Percentiles rank a stretch among this genome's conserved stretches.
Conservation (phyloP, 1,140 invertebrate species). For the Camponotus pennsylvanicus region DNA sequence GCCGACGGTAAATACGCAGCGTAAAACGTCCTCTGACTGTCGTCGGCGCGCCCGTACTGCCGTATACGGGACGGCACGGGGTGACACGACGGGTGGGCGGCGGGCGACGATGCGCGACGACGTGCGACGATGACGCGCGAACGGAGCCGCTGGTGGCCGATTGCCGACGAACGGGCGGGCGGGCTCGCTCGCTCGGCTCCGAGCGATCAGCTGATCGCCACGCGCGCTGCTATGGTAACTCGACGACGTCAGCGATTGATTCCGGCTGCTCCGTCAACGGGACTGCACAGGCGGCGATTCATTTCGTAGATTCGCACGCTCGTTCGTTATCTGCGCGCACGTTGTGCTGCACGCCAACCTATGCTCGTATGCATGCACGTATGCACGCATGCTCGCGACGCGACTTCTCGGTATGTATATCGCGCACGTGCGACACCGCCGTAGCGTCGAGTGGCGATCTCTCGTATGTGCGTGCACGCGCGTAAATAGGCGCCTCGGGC, state of each 20-base stretch:
- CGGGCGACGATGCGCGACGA: slow-evolving; percentile 39
- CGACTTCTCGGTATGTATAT: neutral
- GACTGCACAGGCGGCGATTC: slow-evolving; percentile 58
- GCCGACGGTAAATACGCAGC: neutral
- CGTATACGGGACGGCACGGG: slow-evolving; percentile 5
- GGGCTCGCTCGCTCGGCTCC: slow-evolving; percentile 35
- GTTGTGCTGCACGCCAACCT: neutral
- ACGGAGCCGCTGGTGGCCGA: slow-evolving; percentile 51
- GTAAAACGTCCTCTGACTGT: slow-evolving; percentile 32
- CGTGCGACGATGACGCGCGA: slow-evolving; percentile 41
- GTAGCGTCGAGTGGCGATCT: neutral
- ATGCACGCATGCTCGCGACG: neutral
- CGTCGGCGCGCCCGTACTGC: slow-evolving; percentile 38
- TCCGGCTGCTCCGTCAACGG: slow-evolving; percentile 32
- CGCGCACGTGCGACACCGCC: slow-evolving; percentile 35
- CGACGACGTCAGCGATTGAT: slow-evolving; percentile 54
- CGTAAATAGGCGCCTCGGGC: slow-evolving; percentile 15
- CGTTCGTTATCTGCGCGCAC: neutral
- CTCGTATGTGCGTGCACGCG: slow-evolving; percentile 18
- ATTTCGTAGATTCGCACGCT: slow-evolving; percentile 25
- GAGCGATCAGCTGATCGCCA: slow-evolving; percentile 84
- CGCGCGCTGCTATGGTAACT: slow-evolving; percentile 79
- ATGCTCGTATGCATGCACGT: no score
- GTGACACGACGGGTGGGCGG: slow-evolving; percentile 28
- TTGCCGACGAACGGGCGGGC: slow-evolving; percentile 61